Percentiles rank a stretch among this genome's conserved stretches.
Conservation (phyloP, 2,888 invertebrate genomes). For the Drosophila multiciliata region DNA sequence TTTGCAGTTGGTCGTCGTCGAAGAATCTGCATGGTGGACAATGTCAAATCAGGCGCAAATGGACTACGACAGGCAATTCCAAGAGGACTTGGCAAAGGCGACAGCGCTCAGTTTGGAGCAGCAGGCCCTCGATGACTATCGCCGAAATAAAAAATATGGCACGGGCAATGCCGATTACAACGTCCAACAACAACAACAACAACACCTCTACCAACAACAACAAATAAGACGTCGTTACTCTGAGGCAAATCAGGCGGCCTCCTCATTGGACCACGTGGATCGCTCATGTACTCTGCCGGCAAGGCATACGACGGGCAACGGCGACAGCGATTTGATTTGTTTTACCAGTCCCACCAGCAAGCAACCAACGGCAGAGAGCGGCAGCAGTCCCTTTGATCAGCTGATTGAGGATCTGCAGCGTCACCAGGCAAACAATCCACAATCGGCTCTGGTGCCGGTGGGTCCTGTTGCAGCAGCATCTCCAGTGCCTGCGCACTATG, state of each 20-base stretch:
- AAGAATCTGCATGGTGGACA: slow-evolving; percentile 45
- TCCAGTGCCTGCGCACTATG: slow-evolving; percentile 34
- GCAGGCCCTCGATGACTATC: slow-evolving; percentile 92
- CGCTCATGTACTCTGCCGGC: slow-evolving; percentile 78
- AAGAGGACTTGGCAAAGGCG: slow-evolving; percentile 94
- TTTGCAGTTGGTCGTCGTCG: slow-evolving; percentile 44
- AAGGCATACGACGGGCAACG: slow-evolving; percentile 25
- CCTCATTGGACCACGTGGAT: slow-evolving; percentile 37
- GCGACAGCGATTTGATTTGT: slow-evolving; percentile 89
- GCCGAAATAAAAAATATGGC: slow-evolving; percentile 86
- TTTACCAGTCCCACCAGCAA: slow-evolving; percentile 88
- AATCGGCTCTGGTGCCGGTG: slow-evolving; percentile 74
- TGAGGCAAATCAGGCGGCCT: slow-evolving; percentile 55
- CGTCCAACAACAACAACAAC: slow-evolving; percentile 50
- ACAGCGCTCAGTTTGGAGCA: slow-evolving; percentile 95
- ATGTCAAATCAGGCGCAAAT: slow-evolving; percentile 84
- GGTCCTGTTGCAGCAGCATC: slow-evolving; percentile 72
- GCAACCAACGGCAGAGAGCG: slow-evolving; percentile 78
- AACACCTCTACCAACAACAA: slow-evolving; percentile 33
- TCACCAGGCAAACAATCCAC: slow-evolving; percentile 68
- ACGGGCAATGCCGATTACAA: slow-evolving; percentile 69
- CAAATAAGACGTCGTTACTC: slow-evolving; percentile 75
- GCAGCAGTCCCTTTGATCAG: slow-evolving; percentile 85
- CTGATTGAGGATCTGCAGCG: slow-evolving; percentile 87
- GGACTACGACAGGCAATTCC: slow-evolving; percentile 92